A percentile compares a stretch with the other conserved stretches of the same genome.
Evolutionary conservation across 2,797 vertebrate species (phyloP).

Genomic region (Argya squamiceps): DNA sequence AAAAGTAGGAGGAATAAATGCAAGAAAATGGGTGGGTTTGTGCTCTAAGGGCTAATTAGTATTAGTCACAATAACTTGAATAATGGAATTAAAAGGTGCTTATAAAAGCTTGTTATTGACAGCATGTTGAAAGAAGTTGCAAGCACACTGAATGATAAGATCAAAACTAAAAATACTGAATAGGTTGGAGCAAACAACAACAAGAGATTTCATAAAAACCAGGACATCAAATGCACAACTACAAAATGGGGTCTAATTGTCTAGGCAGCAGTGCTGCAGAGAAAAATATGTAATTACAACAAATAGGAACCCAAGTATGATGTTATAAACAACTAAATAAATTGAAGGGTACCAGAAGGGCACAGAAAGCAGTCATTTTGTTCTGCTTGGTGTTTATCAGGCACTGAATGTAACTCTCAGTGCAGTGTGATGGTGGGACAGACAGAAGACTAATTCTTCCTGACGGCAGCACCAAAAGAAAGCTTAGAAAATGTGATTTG

Average conservation of each 20-base stretch:
- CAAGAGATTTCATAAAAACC: neutral
- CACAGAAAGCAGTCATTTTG: neutral
- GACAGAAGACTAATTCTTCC: neutral
- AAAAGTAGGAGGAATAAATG: neutral
- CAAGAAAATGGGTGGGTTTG: neutral
- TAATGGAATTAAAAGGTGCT: neutral
- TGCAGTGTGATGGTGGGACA: neutral
- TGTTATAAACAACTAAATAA: neutral
- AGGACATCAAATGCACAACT: neutral
- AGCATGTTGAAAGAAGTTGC: neutral
- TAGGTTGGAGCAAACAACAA: neutral
- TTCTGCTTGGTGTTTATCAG: neutral
- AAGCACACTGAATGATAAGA: neutral
- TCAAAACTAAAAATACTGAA: neutral
- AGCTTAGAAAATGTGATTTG: neutral
- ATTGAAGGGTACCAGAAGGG: neutral
- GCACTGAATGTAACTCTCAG: neutral
- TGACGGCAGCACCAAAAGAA: neutral
- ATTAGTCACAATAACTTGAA: neutral
- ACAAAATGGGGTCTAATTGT: neutral
- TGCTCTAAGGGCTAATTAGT: neutral
- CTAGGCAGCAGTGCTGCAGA: neutral
- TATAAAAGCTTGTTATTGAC: neutral
- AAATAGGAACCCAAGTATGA: neutral
- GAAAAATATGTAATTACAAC: neutral